Conservation (phyloP, 37 sponge, comb jelly and placozoan species). For the Crambe crambe region DNA sequence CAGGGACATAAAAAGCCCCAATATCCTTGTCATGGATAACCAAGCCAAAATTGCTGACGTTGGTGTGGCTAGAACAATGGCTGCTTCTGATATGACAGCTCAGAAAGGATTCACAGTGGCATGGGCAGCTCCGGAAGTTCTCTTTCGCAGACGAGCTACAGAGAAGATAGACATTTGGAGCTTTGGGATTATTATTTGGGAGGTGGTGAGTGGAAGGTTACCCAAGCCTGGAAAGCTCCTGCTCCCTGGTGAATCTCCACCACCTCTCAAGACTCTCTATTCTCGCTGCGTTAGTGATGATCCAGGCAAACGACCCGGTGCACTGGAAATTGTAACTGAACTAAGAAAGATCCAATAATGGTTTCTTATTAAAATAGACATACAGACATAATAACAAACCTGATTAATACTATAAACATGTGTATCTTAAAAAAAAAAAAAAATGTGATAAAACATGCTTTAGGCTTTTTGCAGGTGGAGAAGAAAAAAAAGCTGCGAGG, state of each 20-base stretch:
- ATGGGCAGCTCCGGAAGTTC: constrained; percentile 97
- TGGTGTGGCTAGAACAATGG: constrained; percentile 84
- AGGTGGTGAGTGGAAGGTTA: constrained; percentile 76
- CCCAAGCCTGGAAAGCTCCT: constrained; percentile 72
- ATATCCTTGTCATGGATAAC: constrained; percentile 77
- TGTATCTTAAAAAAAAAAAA: neutral
- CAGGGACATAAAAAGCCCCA: constrained; percentile 92
- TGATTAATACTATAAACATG: neutral
- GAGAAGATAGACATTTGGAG: constrained; percentile 98
- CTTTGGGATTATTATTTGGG: constrained; percentile 90
- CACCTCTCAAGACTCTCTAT: constrained; percentile 43
- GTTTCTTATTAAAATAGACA: neutral
- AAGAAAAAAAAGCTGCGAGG: too few species aligned
- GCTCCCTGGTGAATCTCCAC: constrained; percentile 42
- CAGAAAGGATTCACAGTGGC: constrained; percentile 88
- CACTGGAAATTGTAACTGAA: constrained; percentile 56
- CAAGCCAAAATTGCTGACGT: constrained; percentile 94
- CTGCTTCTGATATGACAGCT: constrained; percentile 87
- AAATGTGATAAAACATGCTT: too few species aligned
- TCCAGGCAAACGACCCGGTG: constrained; percentile 62
- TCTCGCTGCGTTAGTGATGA: constrained; percentile 57
- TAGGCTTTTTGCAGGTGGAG: too few species aligned
- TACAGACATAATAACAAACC: neutral
- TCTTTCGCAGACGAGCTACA: constrained; percentile 80
- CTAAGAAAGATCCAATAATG: neutral